Evolutionary conservation across 1,140 invertebrate genomes (phyloP).

Genomic region (Pogonognathellus flavescens): DNA sequence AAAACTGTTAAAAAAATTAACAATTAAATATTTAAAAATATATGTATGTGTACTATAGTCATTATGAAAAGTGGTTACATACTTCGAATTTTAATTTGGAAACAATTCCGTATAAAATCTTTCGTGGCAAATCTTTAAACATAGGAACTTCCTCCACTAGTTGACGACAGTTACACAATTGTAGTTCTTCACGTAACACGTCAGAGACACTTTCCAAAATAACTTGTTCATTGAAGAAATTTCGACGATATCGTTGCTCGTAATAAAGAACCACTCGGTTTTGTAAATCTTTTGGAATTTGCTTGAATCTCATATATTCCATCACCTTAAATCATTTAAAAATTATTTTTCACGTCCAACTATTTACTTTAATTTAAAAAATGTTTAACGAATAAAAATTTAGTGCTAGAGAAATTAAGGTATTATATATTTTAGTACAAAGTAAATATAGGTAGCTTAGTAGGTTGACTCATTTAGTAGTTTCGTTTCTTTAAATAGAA

Average conservation of each 20-base stretch:
- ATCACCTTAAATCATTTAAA: conserved; percentile 24
- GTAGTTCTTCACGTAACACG: conserved; percentile 58
- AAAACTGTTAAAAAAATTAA: no score
- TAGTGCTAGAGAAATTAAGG: no score
- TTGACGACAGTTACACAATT: conserved; percentile 60
- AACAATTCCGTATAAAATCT: conserved; percentile 59
- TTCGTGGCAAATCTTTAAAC: conserved; percentile 54
- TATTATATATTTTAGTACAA: no score
- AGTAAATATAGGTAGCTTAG: no score
- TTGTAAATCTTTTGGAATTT: conserved; percentile 62
- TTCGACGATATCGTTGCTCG: conserved; percentile 54
- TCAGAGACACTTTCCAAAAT: conserved; percentile 57
- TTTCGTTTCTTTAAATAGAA: no score
- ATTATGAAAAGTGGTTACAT: no score
- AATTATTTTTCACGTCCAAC: background rate
- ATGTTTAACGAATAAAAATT: no score
- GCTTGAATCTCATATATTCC: conserved; percentile 64
- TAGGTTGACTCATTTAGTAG: no score
- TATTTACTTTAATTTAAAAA: no score
- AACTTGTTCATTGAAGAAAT: conserved; percentile 60
- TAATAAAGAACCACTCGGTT: conserved; percentile 57
- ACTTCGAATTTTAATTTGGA: conserved; percentile 59
- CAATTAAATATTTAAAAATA: no score
- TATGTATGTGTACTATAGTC: no score
- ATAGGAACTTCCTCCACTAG: conserved; percentile 60